Evolutionary conservation across 2,113 vertebrate genomes (phyloP).

Genomic region (Nothobranchius kuhntae): DNA sequence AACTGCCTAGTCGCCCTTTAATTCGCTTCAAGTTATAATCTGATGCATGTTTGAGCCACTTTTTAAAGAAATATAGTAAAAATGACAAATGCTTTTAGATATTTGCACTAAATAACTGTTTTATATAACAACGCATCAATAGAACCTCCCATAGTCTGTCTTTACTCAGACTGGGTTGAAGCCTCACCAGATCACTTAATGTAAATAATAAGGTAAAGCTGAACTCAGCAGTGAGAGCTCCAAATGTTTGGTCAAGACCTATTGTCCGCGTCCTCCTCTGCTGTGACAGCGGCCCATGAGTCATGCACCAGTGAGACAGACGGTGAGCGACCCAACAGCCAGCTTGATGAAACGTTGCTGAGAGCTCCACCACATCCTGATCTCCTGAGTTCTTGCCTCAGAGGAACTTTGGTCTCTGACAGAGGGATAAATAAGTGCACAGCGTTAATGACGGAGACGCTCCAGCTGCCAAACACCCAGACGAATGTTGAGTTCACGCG

Average conservation of each 20-base stretch:
- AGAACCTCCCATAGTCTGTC: conserved; percentile 33
- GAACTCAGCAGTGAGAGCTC: conserved; percentile 27
- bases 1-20: too few relatives aligned
- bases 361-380: too few relatives aligned
- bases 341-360: conserved; percentile 59
- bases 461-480: conserved; percentile 32
- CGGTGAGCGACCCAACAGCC: conserved; percentile 53
- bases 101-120: too few relatives aligned
- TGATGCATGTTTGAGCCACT: too few relatives aligned
- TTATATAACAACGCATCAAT: too few relatives aligned
- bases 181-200: conserved; percentile 40
- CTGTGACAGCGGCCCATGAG: conserved; percentile 60
- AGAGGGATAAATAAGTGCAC: conserved; percentile 29
- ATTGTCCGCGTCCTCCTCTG: conserved; percentile 26
- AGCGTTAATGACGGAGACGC: conserved; percentile 28
- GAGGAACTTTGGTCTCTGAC: conserved; percentile 55
- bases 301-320: conserved; percentile 56
- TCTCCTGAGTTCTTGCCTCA: conserved; percentile 1
- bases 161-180: conserved; percentile 42
- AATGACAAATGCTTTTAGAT: too few relatives aligned
- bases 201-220: conserved; percentile 38
- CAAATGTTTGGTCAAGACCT: conserved; percentile 45
- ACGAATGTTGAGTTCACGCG: conserved; percentile 31
- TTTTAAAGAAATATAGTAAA: too few relatives aligned
- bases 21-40: too few relatives aligned